These are phyloP conservation scores for Nematostella vectensis DNA, from an alignment of 92 coral and sea anemone genomes.

Conservation along the genomic window DNA sequence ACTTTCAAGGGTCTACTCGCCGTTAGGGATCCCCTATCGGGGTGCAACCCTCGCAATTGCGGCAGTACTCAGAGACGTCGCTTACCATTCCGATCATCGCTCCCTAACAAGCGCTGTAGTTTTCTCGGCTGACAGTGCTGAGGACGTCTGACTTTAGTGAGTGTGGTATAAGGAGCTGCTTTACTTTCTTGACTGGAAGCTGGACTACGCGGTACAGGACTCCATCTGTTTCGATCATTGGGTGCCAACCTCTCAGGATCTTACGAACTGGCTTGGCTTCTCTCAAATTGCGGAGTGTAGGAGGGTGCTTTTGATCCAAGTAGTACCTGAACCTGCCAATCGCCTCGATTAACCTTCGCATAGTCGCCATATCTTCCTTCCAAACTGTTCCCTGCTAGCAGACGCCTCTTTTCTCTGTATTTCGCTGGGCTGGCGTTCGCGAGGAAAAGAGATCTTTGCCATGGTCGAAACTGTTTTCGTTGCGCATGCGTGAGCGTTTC, in stretches of 20 bases:
- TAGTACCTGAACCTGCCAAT: slow-evolving; percentile 35
- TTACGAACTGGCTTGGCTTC: slow-evolving; percentile 29
- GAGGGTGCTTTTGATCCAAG: slow-evolving; percentile 32
- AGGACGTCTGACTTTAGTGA: slow-evolving; percentile 24
- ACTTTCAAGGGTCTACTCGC: slow-evolving; percentile 35
- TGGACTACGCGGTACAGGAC: slow-evolving; percentile 26
- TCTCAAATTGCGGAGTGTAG: slow-evolving; percentile 39
- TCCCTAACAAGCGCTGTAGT: slow-evolving; percentile 17
- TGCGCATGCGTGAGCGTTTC: too few relatives aligned
- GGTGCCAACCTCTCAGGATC: slow-evolving; percentile 42
- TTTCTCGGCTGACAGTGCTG: slow-evolving; percentile 20
- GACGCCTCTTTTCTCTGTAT: too few relatives aligned
- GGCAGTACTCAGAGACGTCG: slow-evolving; percentile 31
- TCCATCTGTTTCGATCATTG: slow-evolving; percentile 28
- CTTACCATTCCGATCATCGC: slow-evolving; percentile 32
- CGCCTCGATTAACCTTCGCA: slow-evolving; percentile 23
- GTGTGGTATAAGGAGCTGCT: slow-evolving; percentile 43
- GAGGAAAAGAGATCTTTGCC: too few relatives aligned
- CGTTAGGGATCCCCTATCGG: slow-evolving; percentile 47
- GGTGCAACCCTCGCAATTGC: slow-evolving; percentile 31
- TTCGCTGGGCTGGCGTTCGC: too few relatives aligned
- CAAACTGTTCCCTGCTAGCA: too few relatives aligned
- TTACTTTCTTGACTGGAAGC: slow-evolving; percentile 8
- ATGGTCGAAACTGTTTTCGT: too few relatives aligned
- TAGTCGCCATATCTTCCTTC: slow-evolving; percentile 14